Percentiles rank a stretch among this genome's conserved stretches.
phyloP scores from a whole-genome alignment of 2,888 invertebrate genomes.

The Parochlus steinenii region DNA sequence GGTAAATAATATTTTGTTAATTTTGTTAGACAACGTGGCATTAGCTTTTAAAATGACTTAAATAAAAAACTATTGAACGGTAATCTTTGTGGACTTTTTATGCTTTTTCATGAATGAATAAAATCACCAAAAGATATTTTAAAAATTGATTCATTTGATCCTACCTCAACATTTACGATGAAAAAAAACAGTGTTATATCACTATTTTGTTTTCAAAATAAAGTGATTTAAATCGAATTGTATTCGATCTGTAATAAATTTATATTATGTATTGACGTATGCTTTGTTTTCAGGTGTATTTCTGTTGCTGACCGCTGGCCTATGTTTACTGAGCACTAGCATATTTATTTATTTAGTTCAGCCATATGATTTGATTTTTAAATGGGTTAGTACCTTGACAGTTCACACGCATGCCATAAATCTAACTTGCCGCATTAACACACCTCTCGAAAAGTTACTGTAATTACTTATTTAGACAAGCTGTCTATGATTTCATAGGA shows the following conservation, averaged over 20 bases:
- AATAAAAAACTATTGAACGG: no score
- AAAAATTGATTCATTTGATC: no score
- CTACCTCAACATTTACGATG: no score
- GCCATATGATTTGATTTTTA: slow-evolving; percentile 60
- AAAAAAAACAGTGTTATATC: no score
- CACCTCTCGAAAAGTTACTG: neutral
- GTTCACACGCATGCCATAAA: neutral
- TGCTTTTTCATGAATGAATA: no score
- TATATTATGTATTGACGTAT: slow-evolving; percentile 13
- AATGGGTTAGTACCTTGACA: slow-evolving; percentile 37
- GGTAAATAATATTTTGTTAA: no score
- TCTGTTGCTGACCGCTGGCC: slow-evolving; percentile 48
- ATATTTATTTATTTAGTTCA: slow-evolving; percentile 45
- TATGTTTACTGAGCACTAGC: slow-evolving; percentile 47
- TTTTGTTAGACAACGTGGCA: no score
- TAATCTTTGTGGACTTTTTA: no score
- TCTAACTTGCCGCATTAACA: neutral
- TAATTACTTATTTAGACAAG: slow-evolving; percentile 3
- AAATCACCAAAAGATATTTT: no score
- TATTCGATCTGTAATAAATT: neutral
- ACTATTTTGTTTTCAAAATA: no score
- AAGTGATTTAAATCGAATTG: no score
- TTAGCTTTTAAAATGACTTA: no score
- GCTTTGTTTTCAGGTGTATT: slow-evolving; percentile 50
- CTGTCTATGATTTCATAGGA: neutral